Conservation (phyloP, 2,113 vertebrate genomes). For the Odocoileus virginianus region DNA sequence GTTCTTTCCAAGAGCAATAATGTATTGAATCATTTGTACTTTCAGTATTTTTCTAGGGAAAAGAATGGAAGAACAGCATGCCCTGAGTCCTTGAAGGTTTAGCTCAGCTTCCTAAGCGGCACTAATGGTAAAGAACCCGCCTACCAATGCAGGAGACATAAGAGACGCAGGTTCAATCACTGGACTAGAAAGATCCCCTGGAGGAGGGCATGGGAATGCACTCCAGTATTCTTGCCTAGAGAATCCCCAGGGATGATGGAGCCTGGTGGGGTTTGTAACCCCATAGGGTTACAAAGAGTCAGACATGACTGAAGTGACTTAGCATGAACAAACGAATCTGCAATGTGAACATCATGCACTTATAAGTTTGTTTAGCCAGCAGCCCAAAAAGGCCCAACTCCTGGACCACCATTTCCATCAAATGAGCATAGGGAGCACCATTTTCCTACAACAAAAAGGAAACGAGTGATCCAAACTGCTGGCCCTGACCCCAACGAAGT, state of each 20-base stretch:
- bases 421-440: neutral
- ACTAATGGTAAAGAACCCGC: neutral
- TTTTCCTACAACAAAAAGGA: neutral
- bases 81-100: neutral
- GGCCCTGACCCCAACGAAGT: neutral
- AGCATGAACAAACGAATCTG: neutral
- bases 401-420: neutral
- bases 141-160: neutral
- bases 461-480: neutral
- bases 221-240: neutral
- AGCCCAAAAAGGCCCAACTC: neutral
- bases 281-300: neutral
- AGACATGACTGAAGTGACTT: neutral
- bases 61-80: neutral
- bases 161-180: neutral
- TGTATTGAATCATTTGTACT: neutral
- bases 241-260: neutral
- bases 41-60: neutral
- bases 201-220: neutral
- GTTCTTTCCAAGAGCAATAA: neutral
- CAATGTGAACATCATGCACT: neutral
- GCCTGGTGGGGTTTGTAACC: neutral
- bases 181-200: fast-evolving
- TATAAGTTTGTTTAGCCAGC: neutral
- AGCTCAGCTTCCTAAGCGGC: neutral